Percentiles rank a stretch among this genome's conserved stretches.
Conservation (phyloP, 2,113 vertebrate genomes). For the Solenodon paradoxus region DNA sequence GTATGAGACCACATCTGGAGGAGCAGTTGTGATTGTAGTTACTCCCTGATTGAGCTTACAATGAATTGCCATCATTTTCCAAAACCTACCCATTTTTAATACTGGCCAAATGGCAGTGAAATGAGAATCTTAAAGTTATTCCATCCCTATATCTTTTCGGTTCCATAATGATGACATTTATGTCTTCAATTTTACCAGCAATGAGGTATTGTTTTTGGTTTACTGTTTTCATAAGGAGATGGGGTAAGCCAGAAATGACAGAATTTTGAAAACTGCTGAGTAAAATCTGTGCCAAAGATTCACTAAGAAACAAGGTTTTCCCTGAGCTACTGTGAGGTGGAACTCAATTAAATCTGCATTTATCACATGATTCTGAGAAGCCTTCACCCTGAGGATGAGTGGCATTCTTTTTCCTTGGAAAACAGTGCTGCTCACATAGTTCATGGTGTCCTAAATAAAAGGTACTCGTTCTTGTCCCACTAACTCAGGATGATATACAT, state of each 20-base stretch:
- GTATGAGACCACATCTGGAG: not conserved
- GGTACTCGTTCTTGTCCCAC: not conserved
- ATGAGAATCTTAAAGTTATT: not conserved
- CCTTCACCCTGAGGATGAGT: not conserved
- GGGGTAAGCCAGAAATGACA: not conserved
- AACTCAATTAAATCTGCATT: not conserved
- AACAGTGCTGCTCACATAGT: not conserved
- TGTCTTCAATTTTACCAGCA: not conserved
- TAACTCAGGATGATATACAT: not conserved
- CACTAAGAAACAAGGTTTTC: not conserved
- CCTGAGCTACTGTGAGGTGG: not conserved
- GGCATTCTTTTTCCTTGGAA: not conserved
- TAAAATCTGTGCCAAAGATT: not conserved
- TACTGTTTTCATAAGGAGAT: not conserved
- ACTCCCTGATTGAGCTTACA: not conserved
- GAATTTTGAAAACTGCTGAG: not conserved
- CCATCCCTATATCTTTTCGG: not conserved
- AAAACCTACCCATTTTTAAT: conserved; percentile 12
- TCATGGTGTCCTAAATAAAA: not conserved
- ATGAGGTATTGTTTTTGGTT: not conserved
- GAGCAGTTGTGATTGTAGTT: not conserved
- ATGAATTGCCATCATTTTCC: not conserved
- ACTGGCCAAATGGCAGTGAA: not conserved
- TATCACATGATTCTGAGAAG: not conserved
- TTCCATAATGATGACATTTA: not conserved